Evolutionary conservation across 2,888 invertebrate species (phyloP).

Genomic region (Troides aeacus): DNA sequence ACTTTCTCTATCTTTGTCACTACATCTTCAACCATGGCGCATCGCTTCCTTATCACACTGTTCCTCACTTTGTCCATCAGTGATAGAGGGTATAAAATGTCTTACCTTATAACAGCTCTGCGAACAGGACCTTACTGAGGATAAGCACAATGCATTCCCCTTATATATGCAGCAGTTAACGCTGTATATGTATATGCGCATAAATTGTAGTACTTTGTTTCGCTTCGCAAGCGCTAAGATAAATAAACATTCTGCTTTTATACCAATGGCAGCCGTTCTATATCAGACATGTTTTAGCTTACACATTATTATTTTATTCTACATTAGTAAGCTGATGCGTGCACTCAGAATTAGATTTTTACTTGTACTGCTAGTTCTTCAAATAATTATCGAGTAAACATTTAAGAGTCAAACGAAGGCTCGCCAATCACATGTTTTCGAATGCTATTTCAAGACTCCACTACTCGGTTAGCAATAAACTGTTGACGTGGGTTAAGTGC

Average conservation of each 20-base stretch:
- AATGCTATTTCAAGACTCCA: no score
- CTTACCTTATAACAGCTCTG: neutral
- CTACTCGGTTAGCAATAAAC: no score
- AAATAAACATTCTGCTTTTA: conserved; percentile 4
- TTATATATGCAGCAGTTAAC: neutral
- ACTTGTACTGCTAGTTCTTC: no score
- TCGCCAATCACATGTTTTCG: no score
- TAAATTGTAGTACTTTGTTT: neutral
- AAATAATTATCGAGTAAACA: no score
- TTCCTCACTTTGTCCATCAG: neutral
- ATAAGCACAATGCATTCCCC: neutral
- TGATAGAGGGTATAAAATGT: neutral
- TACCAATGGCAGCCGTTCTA: neutral
- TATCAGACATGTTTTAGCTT: neutral
- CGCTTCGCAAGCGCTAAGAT: neutral
- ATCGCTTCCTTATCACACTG: no score
- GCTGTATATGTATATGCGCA: neutral
- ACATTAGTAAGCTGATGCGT: no score
- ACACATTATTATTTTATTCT: neutral
- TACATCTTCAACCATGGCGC: no score
- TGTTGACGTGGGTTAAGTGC: no score
- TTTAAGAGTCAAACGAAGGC: no score
- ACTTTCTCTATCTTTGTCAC: no score
- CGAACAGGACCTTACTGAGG: neutral
- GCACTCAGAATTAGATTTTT: no score